Percentiles rank a stretch among this genome's conserved stretches.
Conservation (phyloP, 2,888 invertebrate species). For the Eupithecia vulgata region DNA sequence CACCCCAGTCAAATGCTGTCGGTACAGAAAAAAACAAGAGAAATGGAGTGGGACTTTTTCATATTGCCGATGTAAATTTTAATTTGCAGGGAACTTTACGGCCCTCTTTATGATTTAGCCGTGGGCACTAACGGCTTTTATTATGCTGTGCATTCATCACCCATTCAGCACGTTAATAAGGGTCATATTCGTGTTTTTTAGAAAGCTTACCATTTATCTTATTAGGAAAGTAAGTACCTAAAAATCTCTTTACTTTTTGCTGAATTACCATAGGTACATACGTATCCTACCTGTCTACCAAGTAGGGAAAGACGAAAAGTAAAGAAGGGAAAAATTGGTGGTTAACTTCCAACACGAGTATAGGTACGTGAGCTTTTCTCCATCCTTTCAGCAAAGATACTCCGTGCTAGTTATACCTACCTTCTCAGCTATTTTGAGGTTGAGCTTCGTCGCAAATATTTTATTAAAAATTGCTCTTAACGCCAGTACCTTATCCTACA, state of each 20-base stretch:
- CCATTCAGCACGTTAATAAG: constrained; percentile 54
- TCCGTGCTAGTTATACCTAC: neutral
- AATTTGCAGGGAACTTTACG: constrained; percentile 82
- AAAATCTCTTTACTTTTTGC: constrained; percentile 17
- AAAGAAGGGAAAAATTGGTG: constrained; percentile 12
- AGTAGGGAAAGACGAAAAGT: constrained; percentile 14
- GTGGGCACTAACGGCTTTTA: constrained; percentile 74
- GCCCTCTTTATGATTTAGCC: constrained; percentile 80
- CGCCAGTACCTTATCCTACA: constrained; percentile 38
- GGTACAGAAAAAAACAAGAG: constrained; percentile 71
- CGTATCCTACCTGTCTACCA: constrained; percentile 8
- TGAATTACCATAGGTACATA: constrained; percentile 24
- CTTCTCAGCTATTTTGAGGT: constrained; percentile 5
- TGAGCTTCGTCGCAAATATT: constrained; percentile 42
- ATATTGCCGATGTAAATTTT: constrained; percentile 83
- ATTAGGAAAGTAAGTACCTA: neutral
- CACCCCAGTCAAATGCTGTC: constrained; percentile 73
- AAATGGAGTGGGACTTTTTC: constrained; percentile 76
- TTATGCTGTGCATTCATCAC: constrained; percentile 75
- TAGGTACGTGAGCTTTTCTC: constrained; percentile 7
- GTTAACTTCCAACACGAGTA: constrained; percentile 5
- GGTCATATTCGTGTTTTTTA: neutral
- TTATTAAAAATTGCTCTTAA: constrained; percentile 44
- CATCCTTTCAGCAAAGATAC: constrained; percentile 25
- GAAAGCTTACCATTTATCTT: neutral